phyloP scores from a whole-genome alignment of 2,888 invertebrate genomes.

The Hemistola chrysoprasaria region DNA sequence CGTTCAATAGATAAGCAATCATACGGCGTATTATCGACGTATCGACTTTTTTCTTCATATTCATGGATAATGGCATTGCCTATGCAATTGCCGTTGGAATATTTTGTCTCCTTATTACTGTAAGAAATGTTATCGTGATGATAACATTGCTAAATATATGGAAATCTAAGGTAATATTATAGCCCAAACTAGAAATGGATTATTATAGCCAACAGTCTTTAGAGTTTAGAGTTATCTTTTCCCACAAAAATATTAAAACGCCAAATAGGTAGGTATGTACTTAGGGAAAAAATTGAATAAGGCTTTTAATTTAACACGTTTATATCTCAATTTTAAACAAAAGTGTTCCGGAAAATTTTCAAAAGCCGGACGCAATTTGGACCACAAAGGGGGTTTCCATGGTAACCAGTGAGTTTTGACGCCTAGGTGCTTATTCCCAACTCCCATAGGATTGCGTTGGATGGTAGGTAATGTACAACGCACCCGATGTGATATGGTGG shows the following conservation, averaged over 20 bases:
- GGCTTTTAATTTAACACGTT: slow-evolving; percentile 72
- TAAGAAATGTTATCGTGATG: too few relatives aligned
- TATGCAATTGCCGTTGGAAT: too few relatives aligned
- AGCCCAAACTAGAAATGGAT: too few relatives aligned
- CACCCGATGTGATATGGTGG: too few relatives aligned
- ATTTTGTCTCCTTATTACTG: too few relatives aligned
- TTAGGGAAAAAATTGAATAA: slow-evolving; percentile 33
- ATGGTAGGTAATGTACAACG: too few relatives aligned
- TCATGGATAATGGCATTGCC: slow-evolving; percentile 6
- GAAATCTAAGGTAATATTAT: too few relatives aligned
- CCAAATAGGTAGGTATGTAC: background rate
- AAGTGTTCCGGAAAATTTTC: slow-evolving; percentile 58
- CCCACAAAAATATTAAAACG: background rate
- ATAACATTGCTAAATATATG: too few relatives aligned
- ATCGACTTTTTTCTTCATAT: slow-evolving; percentile 12
- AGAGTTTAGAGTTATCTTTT: too few relatives aligned
- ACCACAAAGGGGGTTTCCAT: slow-evolving; percentile 73
- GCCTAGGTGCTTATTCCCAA: slow-evolving; percentile 55
- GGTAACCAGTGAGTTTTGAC: slow-evolving; percentile 66
- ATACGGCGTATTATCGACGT: slow-evolving; percentile 14
- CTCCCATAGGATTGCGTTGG: slow-evolving; percentile 38
- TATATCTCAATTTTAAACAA: slow-evolving; percentile 41
- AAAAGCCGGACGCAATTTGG: slow-evolving; percentile 62
- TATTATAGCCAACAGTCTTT: too few relatives aligned
- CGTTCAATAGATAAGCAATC: slow-evolving; percentile 23